Evolutionary conservation across 2,888 invertebrate genomes (phyloP), one percentile per base, ranked within the genome.

Genomic region (Geotrupes spiniger): DNA sequence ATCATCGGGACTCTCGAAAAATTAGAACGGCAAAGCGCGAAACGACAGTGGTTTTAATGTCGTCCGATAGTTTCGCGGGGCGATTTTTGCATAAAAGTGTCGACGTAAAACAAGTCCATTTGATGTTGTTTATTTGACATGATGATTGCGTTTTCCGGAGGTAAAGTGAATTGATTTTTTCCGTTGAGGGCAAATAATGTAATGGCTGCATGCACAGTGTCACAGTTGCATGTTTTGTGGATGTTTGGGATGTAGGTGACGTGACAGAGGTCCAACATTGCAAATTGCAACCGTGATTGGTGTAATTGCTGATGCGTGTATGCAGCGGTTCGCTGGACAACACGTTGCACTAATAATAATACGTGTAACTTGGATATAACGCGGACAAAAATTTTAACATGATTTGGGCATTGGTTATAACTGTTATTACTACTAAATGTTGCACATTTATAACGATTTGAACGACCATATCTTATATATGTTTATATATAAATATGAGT

Each of bases 241-340:
- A 38, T 49, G 43, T 49, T 49, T 42, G 47, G 49, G 52, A 48
- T 54, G 56, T 54, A 56, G 56, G 56, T 56, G 56, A 56, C 56
- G 52, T 56, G 54, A 52, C 48, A 50, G 46, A 47, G 50, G 53
- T 51, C 49, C 54, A 49, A 42, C 49, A 46, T 55, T 38, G 52
- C 56, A 56, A 56, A 54, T 57, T 57, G 54, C 54, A 52, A 38
- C 53, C 52, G 54, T 54, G 54, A 50, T 52, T 52, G 53, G 56
- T 54, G 57, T 57, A 57, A 57, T 54, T 54, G 54, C 54, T 57
- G 56, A 56, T 56, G 54, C 56, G 52, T 49, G 41, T 51, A 42
- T 49, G 49, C 12, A 26, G 8, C 40, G 26, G 27, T 25, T 12
- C 15, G 40, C 11, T 26, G 27, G 40, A 40, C 33, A 33, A 33